Evolutionary conservation across 1,140 invertebrate genomes (phyloP), one percentile per base, ranked within the genome.

Genomic region (Vanessa atalanta): DNA sequence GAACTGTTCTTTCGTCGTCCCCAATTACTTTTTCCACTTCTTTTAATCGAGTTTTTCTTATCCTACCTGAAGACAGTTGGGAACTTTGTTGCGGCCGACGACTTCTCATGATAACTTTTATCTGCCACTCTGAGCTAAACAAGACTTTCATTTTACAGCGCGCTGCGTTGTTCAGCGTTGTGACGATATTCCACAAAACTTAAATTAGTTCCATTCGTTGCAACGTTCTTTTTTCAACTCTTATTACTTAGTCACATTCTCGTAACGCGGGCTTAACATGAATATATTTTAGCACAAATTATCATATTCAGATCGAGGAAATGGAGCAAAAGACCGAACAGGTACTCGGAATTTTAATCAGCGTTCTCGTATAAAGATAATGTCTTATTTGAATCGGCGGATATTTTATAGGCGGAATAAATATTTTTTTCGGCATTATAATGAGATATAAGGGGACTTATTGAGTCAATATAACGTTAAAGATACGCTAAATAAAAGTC

Each of bases 251-350:
- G 72, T 73, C 65, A 63, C 57, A 63, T 73, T 73, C 66, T 60
- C 55, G 55, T 51, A 65, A 57, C 20, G 64, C 63, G 43, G 47
- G 53, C 51, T 50, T 48, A 60, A 31, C 63, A 63, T 73, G 71
- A 73, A 73, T 68, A 68, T 48, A 60, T 57, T 57, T 73, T 63
- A 67, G 65, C 57, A 68, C 47, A 68, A 63, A 73, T 73, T 73
- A 73, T 68, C 72, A 73, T 73, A 73, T 73, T 73, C 65, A 67
- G 65, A 65, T 73, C 57, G 53, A 73, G 55, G 65, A 68, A 67
- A 73, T 73, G 65, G 57, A 66, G 65, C 72, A 63, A 26, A 70
- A 68, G 65, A 73, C 65, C 65, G 64, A 61, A 67, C 55, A 55
- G 55, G 65, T 61, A 73, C 57, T 68, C 65, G 72, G 47, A 68